A percentile compares a stretch with the other conserved stretches of the same genome.
Conservation (phyloP, 2,113 vertebrate genomes). For the Pseudolaguvia tuberculata region DNA sequence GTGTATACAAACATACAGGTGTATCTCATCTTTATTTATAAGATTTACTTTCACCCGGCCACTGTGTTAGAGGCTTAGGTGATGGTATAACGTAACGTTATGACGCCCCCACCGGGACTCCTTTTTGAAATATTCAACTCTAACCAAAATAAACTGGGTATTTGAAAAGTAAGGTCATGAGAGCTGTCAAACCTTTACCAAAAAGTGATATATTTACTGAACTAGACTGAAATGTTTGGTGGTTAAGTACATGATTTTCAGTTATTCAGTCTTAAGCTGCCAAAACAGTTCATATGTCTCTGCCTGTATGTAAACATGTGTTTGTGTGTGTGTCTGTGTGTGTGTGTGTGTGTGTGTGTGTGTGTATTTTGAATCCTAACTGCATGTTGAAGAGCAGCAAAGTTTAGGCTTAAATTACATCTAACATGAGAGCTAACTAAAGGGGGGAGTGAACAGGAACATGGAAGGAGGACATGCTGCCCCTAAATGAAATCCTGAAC, state of each 20-base stretch:
- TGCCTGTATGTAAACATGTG: conserved; percentile 19
- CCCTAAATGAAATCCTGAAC: conserved; percentile 11
- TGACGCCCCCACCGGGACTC: conserved; percentile 32
- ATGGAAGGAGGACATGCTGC: conserved; percentile 29
- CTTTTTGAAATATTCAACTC: conserved; percentile 37
- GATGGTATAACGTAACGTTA: conserved; percentile 40
- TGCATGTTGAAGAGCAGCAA: conserved; percentile 38
- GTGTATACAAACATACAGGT: neutral
- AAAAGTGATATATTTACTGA: conserved; percentile 36
- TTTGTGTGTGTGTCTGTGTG: conserved; percentile 25
- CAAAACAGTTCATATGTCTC: conserved; percentile 32
- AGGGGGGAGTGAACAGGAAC: conserved; percentile 30
- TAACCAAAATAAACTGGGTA: conserved; percentile 45
- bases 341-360: conserved; percentile 22
- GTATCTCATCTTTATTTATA: conserved; percentile 15
- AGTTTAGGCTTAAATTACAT: conserved; percentile 38
- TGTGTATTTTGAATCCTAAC: conserved; percentile 43
- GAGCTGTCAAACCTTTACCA: conserved; percentile 39
- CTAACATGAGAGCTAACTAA: conserved; percentile 31
- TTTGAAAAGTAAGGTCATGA: conserved; percentile 40
- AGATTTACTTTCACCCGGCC: neutral
- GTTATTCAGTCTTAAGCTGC: conserved; percentile 22
- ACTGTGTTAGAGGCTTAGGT: conserved; percentile 25
- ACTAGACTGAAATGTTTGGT: conserved; percentile 11
- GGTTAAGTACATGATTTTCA: conserved; percentile 5